A percentile compares a stretch with the other conserved stretches of the same genome.
Conservation (phyloP, 2,797 vertebrate species). For the Buphagus erythrorhynchus region DNA sequence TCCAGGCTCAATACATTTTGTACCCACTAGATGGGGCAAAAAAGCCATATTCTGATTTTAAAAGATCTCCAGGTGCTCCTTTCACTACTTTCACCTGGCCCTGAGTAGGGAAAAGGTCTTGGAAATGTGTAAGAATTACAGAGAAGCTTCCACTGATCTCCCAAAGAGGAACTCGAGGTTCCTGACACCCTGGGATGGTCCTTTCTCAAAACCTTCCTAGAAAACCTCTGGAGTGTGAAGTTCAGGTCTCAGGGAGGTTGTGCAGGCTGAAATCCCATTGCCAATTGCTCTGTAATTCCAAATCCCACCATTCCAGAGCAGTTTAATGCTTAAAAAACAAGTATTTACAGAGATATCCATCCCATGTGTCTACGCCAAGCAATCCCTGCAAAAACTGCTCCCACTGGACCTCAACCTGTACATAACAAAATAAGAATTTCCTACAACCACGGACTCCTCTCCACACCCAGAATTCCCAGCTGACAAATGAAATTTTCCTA, state of each 20-base stretch:
- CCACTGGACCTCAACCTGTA: no score
- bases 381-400: not conserved
- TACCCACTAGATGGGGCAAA: constrained; percentile 65
- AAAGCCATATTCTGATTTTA: not conserved
- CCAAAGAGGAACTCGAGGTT: not conserved
- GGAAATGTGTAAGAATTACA: not conserved
- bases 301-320: not conserved
- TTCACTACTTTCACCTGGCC: rapidly evolving
- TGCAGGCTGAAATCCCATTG: not conserved
- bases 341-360: not conserved
- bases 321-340: not conserved
- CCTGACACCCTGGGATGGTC: no score
- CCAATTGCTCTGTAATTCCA: not conserved
- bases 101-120: not conserved
- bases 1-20: not conserved
- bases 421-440: rapidly evolving
- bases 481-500: not conserved
- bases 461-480: not conserved
- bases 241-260: not conserved
- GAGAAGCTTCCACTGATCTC: not conserved
- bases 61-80: not conserved
- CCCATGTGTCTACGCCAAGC: not conserved
- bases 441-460: not conserved
- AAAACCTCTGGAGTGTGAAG: not conserved
- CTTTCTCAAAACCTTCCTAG: not conserved